Base-by-base conservation (phyloP, 2,113 vertebrate species). In the Callocephalon fimbriatum region DNA sequence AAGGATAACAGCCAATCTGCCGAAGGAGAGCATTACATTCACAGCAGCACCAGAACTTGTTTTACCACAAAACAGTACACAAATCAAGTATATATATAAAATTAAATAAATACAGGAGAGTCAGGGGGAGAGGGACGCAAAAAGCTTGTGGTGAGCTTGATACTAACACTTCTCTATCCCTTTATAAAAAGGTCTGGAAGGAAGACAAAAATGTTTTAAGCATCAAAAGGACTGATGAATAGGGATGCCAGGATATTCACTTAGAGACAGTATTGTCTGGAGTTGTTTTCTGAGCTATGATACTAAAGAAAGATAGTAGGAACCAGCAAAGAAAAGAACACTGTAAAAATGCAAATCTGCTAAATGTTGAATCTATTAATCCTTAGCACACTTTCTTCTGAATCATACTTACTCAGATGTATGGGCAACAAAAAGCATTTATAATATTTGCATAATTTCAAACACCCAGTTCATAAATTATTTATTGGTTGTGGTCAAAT, bases 401-500 rank as follows among this genome's bases (percentile, higher is more conserved):
- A 97, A 97, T 98, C 96, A 96, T 96, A 98, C 96, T 98, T 97
- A 97, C 96, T 98, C 96, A 97, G 97, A 97, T 97, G 97, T 97
- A 97, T 76, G 91, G 90, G 96, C 94, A 98, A 98, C 96, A 98
- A 97, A 97, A 98, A 97, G 94, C 97, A 97, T 97, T 98, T 97
- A 97, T 96, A 96, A 95, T 97, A 98, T 98, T 98, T 98, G 95
- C 97, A 98, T 98, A 97, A 98, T 98, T 98, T 98, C 96, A 97
- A 97, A 95, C 95, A 97, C 42, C 65, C 97, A 97, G 96, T 96
- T 98, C 97, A 98, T 98, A 98, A 98, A 98, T 98, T 97, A 98
- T 98, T 98, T 98, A 98, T 98, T 98, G 96, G 73, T 97, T 97
- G 75, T 98, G 98, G 98, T 98, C 97, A 98, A 98, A 98, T 98